phyloP scores from a whole-genome alignment of 2,113 vertebrate species.

The Ellobius talpinus region DNA sequence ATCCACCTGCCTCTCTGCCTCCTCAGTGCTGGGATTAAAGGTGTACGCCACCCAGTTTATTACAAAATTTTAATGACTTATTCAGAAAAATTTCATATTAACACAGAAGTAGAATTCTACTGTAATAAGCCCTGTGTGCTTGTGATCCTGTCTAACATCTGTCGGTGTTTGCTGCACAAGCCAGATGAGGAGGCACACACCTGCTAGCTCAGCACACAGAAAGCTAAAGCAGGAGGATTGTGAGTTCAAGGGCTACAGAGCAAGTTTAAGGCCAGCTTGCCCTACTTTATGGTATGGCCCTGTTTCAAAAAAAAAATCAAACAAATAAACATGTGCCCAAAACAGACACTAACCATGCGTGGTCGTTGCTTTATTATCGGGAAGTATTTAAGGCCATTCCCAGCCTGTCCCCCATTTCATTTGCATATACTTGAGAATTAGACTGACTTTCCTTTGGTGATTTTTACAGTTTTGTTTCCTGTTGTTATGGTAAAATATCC shows the following conservation, averaged over 20 bases:
- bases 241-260: neutral
- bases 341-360: neutral
- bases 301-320: neutral
- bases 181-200: neutral
- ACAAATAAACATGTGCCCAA: neutral
- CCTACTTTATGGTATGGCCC: neutral
- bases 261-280: neutral
- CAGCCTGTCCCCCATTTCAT: neutral
- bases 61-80: slow-evolving; percentile 42
- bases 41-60: neutral
- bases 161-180: neutral
- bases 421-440: neutral
- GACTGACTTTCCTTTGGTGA: slow-evolving; percentile 11
- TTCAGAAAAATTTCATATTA: slow-evolving; percentile 37
- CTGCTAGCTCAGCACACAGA: neutral
- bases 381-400: slow-evolving; percentile 25
- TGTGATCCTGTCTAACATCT: neutral
- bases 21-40: too few species aligned
- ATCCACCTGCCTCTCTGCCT: too few species aligned
- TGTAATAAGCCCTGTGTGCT: neutral
- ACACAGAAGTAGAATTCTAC: neutral
- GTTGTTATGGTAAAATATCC: neutral
- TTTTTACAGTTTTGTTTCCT: neutral
- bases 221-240: neutral
- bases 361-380: neutral